Conservation (phyloP, 2,888 invertebrate species). For the Lagria hirta region DNA sequence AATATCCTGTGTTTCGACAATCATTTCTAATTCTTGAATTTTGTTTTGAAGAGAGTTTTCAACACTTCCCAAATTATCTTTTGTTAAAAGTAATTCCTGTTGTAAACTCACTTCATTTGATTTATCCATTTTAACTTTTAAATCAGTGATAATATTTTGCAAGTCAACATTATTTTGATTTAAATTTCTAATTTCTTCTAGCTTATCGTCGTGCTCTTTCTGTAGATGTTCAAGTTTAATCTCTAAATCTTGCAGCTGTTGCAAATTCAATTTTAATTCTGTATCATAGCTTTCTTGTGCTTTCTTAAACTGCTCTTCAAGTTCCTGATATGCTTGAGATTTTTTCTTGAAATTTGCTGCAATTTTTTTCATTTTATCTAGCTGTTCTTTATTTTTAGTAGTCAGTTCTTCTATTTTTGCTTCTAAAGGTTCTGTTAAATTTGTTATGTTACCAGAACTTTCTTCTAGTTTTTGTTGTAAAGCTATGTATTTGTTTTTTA, state of each 20-base stretch:
- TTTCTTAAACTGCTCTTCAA: constrained; percentile 57
- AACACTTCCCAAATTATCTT: constrained; percentile 24
- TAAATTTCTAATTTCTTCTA: constrained; percentile 48
- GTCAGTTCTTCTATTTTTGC: constrained; percentile 57
- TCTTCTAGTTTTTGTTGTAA: constrained; percentile 49
- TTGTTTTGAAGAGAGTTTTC: constrained; percentile 61
- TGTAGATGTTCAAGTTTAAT: constrained; percentile 11
- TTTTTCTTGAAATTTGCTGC: constrained; percentile 77
- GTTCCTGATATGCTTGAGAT: constrained; percentile 63
- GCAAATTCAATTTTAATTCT: constrained; percentile 39
- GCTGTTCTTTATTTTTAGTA: constrained; percentile 66
- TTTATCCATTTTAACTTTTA: constrained; percentile 37
- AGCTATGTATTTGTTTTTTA: constrained; percentile 49
- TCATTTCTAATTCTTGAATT: constrained; percentile 72
- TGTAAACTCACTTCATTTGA: constrained; percentile 46
- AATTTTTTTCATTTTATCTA: constrained; percentile 78
- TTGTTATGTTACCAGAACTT: constrained; percentile 45
- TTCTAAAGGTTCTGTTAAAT: constrained; percentile 46
- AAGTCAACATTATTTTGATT: constrained; percentile 50
- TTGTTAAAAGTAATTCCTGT: constrained; percentile 41
- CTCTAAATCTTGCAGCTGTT: constrained; percentile 31
- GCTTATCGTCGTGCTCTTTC: constrained; percentile 32
- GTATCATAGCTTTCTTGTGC: constrained; percentile 46
- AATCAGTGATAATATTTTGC: constrained; percentile 36
- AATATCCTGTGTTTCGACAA: constrained; percentile 70